A percentile compares a stretch with the other conserved stretches of the same genome.
phyloP scores from a whole-genome alignment of 2,113 vertebrate genomes.

The Microtus richardsoni region DNA sequence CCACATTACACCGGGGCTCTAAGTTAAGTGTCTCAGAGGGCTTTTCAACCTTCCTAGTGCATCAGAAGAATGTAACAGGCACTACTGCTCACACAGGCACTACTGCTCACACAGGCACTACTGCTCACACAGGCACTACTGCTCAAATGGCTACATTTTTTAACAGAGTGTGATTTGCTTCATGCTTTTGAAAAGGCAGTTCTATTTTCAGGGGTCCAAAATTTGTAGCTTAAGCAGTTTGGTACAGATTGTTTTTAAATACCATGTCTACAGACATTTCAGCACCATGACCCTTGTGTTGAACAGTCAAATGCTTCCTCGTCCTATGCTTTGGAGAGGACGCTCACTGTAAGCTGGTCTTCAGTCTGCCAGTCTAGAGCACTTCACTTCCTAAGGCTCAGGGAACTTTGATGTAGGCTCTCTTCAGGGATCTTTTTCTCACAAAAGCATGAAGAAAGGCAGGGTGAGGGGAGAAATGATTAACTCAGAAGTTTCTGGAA shows the following conservation, averaged over 20 bases:
- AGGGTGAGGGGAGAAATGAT: neutral
- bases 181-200: slow-evolving; percentile 35
- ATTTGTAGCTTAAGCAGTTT: slow-evolving; percentile 34
- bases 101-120: too few species aligned
- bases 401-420: neutral
- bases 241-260: neutral
- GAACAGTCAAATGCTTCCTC: neutral
- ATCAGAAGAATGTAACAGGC: neutral
- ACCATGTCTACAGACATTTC: neutral
- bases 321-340: neutral
- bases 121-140: neutral
- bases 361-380: neutral
- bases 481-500: neutral
- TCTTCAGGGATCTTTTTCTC: neutral
- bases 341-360: neutral
- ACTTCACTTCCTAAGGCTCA: neutral
- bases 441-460: neutral
- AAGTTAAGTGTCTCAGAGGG: neutral
- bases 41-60: neutral
- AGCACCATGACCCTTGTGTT: neutral
- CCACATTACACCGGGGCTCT: neutral
- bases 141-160: neutral
- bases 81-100: slow-evolving; percentile 4
- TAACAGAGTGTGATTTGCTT: neutral
- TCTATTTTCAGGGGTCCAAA: slow-evolving; percentile 59